Conservation (phyloP, 1,140 invertebrate genomes). For the Piezodorus guildinii region DNA sequence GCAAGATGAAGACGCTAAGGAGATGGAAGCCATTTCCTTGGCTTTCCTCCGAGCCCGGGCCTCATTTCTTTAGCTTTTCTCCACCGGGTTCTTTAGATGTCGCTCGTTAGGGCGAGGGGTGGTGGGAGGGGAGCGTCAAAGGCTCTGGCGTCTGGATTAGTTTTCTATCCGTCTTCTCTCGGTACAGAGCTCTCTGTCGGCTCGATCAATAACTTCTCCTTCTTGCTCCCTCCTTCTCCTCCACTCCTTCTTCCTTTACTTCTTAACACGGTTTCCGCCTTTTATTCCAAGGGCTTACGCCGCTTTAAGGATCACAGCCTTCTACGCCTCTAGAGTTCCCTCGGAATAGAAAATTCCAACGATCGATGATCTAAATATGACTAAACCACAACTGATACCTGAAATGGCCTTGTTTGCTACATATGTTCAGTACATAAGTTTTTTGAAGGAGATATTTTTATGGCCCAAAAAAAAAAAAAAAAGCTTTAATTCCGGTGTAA, state of each 20-base stretch:
- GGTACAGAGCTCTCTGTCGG: not conserved
- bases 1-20: not conserved
- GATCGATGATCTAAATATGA: too few relatives aligned
- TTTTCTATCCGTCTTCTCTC: not conserved
- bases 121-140: not conserved
- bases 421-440: too few relatives aligned
- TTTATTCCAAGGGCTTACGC: too few relatives aligned
- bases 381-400: too few relatives aligned
- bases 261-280: too few relatives aligned
- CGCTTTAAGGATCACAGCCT: too few relatives aligned
- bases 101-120: not conserved
- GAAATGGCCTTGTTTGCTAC: too few relatives aligned
- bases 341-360: too few relatives aligned
- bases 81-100: not conserved
- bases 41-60: not conserved
- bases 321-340: too few relatives aligned
- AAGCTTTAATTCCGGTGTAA: too few relatives aligned
- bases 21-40: not conserved
- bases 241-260: not conserved
- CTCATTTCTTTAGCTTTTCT: not conserved
- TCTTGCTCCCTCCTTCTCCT: not conserved
- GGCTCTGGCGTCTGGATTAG: not conserved
- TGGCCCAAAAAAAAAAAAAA: too few relatives aligned
- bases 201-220: conserved; percentile 6
- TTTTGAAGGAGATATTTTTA: too few relatives aligned